These are phyloP conservation scores for Sciurus carolinensis DNA, from an alignment of 2,797 vertebrate species.

Conservation along the genomic window DNA sequence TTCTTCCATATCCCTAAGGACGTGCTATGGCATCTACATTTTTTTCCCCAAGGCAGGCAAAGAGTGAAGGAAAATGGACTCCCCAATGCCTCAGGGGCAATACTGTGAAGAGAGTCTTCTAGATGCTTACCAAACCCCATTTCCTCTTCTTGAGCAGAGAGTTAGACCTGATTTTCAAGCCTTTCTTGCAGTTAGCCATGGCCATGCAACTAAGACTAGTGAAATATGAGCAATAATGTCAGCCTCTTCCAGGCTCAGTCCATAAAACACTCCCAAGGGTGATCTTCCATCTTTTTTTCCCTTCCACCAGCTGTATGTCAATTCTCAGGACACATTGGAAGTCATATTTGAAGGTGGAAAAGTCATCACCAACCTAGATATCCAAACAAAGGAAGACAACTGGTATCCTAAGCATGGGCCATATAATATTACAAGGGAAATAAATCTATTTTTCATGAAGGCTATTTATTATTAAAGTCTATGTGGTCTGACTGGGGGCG, in stretches of 20 bases:
- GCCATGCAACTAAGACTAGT: background rate
- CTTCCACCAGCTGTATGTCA: background rate
- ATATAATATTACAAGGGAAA: background rate
- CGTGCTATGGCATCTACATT: background rate
- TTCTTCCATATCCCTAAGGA: background rate
- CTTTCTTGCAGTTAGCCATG: background rate
- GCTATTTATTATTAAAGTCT: background rate
- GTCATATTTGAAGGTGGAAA: background rate
- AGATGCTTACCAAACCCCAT: background rate
- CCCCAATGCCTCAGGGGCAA: background rate
- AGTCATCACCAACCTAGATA: background rate
- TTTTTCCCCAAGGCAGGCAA: background rate
- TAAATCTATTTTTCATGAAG: background rate
- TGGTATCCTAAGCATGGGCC: background rate
- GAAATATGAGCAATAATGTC: background rate
- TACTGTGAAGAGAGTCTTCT: background rate
- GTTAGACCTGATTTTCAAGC: background rate
- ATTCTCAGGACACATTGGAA: background rate
- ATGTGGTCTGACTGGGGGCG: background rate
- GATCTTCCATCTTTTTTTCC: background rate
- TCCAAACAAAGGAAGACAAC: background rate
- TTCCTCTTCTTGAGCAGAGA: background rate
- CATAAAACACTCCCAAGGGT: background rate
- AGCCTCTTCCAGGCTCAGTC: background rate
- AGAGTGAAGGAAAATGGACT: background rate